Percentiles rank a stretch among this genome's conserved stretches.
phyloP scores from a whole-genome alignment of 2,113 vertebrate species.

The Rhinogobius similis region DNA sequence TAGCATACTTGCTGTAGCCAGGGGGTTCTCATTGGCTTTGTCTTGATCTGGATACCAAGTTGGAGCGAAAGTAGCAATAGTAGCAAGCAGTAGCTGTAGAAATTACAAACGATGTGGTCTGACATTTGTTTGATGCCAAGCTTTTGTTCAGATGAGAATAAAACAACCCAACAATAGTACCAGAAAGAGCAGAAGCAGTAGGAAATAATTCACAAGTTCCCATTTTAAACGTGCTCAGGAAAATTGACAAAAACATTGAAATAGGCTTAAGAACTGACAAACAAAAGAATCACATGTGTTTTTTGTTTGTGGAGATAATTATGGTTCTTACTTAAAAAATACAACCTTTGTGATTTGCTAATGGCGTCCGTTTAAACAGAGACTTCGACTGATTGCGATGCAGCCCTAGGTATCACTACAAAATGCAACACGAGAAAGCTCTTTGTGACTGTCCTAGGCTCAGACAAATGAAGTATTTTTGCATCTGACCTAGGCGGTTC shows the following conservation, averaged over 20 bases:
- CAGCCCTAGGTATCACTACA: not conserved
- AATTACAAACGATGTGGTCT: not conserved
- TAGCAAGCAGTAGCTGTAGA: not conserved
- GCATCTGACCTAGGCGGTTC: not conserved
- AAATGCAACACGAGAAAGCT: not conserved
- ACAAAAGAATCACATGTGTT: no score
- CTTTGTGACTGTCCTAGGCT: not conserved
- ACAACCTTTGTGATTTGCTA: no score
- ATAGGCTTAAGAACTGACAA: no score
- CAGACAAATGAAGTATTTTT: not conserved
- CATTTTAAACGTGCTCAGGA: not conserved
- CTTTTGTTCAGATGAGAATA: not conserved
- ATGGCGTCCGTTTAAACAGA: no score
- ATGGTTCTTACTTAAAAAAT: no score
- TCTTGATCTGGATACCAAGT: not conserved
- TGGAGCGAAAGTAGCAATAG: not conserved
- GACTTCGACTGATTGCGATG: no score
- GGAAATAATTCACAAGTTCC: not conserved
- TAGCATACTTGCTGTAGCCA: not conserved
- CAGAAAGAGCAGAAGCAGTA: not conserved
- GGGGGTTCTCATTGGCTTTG: not conserved
- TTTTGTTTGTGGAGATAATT: no score
- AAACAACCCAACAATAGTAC: not conserved
- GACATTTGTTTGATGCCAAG: not conserved
- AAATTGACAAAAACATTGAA: no score